Percentiles rank a stretch among this genome's conserved stretches.
phyloP scores from a whole-genome alignment of 2,888 invertebrate species.

The Pollenia labialis region DNA sequence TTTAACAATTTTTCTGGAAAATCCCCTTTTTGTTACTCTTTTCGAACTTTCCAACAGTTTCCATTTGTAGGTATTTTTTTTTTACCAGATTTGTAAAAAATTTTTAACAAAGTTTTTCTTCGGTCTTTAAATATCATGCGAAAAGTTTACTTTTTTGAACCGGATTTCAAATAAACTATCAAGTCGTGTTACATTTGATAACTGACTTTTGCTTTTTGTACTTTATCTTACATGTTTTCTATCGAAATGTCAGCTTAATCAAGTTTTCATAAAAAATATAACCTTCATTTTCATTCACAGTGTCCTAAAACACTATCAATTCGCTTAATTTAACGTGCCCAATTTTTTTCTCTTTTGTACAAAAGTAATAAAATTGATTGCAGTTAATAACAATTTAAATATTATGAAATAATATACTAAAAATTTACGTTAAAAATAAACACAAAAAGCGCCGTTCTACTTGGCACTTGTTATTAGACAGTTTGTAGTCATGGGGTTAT shows the following conservation, averaged over 20 bases:
- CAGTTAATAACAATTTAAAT: conserved; percentile 39
- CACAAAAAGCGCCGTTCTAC: conserved; percentile 64
- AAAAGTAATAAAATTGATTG: conserved; percentile 4
- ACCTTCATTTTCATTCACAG: background rate
- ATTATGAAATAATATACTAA: conserved; percentile 40
- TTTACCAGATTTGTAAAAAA: no score
- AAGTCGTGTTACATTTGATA: no score
- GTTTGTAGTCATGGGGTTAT: conserved; percentile 50
- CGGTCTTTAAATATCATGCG: no score
- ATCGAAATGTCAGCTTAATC: background rate
- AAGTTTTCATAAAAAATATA: background rate
- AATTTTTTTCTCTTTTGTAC: background rate
- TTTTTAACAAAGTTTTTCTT: no score
- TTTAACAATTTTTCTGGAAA: no score
- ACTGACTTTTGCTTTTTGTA: no score
- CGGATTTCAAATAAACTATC: no score
- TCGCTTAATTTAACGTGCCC: conserved; percentile 1
- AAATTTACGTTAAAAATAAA: conserved; percentile 51
- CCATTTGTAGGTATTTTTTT: no score
- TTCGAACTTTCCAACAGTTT: no score
- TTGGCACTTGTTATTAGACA: conserved; percentile 68
- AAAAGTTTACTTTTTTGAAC: no score
- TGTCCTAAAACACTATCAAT: background rate
- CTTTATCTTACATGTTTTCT: background rate
- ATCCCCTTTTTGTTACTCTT: no score